Evolutionary conservation across 2,797 vertebrate genomes (phyloP).

Genomic region (Poecilia picta): DNA sequence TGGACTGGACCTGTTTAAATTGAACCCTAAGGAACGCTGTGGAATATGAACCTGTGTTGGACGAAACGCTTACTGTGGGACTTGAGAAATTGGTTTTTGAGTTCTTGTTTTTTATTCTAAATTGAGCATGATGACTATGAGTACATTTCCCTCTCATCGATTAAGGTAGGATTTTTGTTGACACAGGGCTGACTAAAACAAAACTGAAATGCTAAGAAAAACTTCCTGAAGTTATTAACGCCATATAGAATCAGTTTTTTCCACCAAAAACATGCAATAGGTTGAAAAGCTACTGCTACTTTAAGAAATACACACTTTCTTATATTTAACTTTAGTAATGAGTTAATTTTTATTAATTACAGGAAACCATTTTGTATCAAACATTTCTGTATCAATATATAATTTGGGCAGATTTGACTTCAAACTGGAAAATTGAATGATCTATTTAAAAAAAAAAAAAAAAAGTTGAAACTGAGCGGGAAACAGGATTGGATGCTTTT

Average conservation of each 20-base stretch:
- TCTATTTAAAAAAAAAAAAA: neutral
- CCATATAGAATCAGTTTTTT: neutral
- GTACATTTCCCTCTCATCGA: conserved; percentile 48
- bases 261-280: neutral
- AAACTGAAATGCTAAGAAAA: neutral
- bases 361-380: neutral
- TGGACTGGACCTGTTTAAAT: neutral
- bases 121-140: conserved; percentile 55
- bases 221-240: neutral
- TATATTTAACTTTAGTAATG: neutral
- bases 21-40: neutral
- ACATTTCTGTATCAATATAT: neutral
- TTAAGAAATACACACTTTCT: neutral
- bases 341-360: neutral
- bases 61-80: conserved; percentile 2
- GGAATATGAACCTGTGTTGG: conserved; percentile 30
- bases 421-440: neutral
- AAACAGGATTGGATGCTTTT: neutral
- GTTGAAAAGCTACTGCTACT: neutral
- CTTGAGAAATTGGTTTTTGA: conserved; percentile 7
- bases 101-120: conserved; percentile 17
- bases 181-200: neutral
- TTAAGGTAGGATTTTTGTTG: conserved; percentile 61
- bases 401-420: conserved; percentile 1
- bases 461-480: conserved; percentile 24